Base-by-base conservation (phyloP, 2,113 vertebrate genomes). In the Todiramphus chloris region DNA sequence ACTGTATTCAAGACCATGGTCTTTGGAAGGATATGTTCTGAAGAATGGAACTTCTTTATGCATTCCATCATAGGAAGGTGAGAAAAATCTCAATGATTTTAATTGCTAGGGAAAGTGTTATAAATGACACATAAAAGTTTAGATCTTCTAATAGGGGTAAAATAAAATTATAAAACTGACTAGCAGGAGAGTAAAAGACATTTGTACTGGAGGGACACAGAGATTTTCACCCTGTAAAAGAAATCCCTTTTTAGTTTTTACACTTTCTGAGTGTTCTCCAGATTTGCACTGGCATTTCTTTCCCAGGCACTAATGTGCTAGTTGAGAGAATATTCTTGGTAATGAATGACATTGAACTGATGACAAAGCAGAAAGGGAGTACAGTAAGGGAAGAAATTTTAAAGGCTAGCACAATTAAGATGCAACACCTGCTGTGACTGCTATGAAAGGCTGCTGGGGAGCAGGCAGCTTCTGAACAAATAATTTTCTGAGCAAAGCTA, bases 341-440 rank as follows among this genome's bases (percentile, higher is more conserved):
- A 96, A 83, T 91, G 85, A 91, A 89, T 30, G 66, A 70, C 88
- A 92, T 37, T 56, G 58, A 93, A 92, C 28, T 81, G 93, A 96
- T 96, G 92, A 96, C 46, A 60, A 88, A 95, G 80, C 75, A 87
- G 70, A 80, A 93, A 70, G 50, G 37, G 64, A 80, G 44, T 43
- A 76, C 17, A 35, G 48, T 48, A 70, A 90, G 62, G 41, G 53
- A 77, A 75, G 72, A 87, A 88, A 93, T 74, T 60, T 75, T 91
- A 93, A 90, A 86, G 55, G 18, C 14, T 50, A 67, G 62, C 39
- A 72, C 41, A 69, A 66, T 88, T 95, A 87, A 95, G 77, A 82
- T 90, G 68, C 95, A 97, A 94, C 62, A 89, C 72, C 78, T 79
- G 37, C 92, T 95, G 91, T 13, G 64, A 73, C 39, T 60, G 56